phyloP scores from a whole-genome alignment of 2,888 invertebrate genomes.

The Cosmia trapezina region DNA sequence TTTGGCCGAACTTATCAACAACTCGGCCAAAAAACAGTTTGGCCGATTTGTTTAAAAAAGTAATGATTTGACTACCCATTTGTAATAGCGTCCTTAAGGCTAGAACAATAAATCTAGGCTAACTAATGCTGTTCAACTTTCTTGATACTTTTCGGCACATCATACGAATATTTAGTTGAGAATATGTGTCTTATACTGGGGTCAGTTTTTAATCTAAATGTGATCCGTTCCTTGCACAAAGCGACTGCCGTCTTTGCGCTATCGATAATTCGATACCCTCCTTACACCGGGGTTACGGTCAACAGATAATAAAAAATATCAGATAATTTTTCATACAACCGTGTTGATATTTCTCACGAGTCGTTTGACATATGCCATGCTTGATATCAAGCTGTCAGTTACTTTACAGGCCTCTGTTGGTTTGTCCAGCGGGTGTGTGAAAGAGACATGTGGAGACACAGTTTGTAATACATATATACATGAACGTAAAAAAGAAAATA shows the following conservation, averaged over 20 bases:
- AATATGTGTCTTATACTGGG: neutral
- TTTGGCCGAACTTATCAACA: too few relatives aligned
- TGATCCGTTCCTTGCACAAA: slow-evolving; percentile 6
- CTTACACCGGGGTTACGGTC: slow-evolving; percentile 18
- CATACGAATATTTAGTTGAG: neutral
- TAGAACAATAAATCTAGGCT: too few relatives aligned
- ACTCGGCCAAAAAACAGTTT: too few relatives aligned
- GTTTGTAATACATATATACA: too few relatives aligned
- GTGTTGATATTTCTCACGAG: slow-evolving; percentile 58
- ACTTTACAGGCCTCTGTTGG: slow-evolving; percentile 20
- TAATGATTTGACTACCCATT: too few relatives aligned
- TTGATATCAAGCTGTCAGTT: slow-evolving; percentile 30
- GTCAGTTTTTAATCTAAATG: slow-evolving; percentile 15
- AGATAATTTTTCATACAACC: slow-evolving; percentile 30
- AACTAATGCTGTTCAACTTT: neutral
- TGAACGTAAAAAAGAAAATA: too few relatives aligned
- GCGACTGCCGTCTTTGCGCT: neutral
- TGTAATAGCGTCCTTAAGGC: too few relatives aligned
- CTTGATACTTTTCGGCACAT: neutral
- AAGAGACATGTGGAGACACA: neutral
- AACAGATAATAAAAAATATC: slow-evolving; percentile 30
- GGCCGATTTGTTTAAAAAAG: too few relatives aligned
- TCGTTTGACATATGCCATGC: slow-evolving; percentile 39
- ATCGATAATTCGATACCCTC: slow-evolving; percentile 21
- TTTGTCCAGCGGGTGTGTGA: slow-evolving; percentile 10